phyloP scores from a whole-genome alignment of 1,140 invertebrate species.

The Nephila pilipes region DNA sequence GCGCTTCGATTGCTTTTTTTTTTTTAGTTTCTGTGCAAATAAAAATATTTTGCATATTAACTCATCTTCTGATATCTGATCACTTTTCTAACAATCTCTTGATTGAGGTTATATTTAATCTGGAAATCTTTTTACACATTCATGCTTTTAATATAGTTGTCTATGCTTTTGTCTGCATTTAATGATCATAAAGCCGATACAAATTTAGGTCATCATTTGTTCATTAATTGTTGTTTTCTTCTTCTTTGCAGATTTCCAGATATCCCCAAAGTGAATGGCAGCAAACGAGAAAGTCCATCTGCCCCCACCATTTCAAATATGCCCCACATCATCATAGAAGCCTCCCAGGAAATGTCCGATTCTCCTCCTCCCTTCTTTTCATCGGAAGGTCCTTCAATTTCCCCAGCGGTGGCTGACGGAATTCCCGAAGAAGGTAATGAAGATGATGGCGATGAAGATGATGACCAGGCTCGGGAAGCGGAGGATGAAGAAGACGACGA shows the following conservation, averaged over 20 bases:
- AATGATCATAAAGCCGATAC: no score
- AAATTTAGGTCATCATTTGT: not conserved
- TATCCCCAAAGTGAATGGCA: slow-evolving; percentile 55
- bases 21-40: no score
- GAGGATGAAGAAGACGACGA: slow-evolving; percentile 66
- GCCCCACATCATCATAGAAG: slow-evolving; percentile 73
- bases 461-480: slow-evolving; percentile 28
- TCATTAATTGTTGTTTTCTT: not conserved
- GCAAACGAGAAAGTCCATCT: slow-evolving; percentile 46
- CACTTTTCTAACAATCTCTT: no score
- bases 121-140: no score
- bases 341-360: slow-evolving; percentile 52
- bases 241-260: slow-evolving; percentile 40
- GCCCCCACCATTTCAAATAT: slow-evolving; percentile 45
- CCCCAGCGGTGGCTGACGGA: slow-evolving; percentile 31
- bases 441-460: slow-evolving; percentile 55
- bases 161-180: no score
- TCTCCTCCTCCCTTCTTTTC: slow-evolving; percentile 62
- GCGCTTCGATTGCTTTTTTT: no score
- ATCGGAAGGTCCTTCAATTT: not conserved
- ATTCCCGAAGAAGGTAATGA: slow-evolving; percentile 63
- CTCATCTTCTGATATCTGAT: no score
- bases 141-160: no score
- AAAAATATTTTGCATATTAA: no score
- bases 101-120: no score